Percentiles rank a stretch among this genome's conserved stretches.
phyloP scores from a whole-genome alignment of 2,888 invertebrate species.

The Patella ulyssiponensis region DNA sequence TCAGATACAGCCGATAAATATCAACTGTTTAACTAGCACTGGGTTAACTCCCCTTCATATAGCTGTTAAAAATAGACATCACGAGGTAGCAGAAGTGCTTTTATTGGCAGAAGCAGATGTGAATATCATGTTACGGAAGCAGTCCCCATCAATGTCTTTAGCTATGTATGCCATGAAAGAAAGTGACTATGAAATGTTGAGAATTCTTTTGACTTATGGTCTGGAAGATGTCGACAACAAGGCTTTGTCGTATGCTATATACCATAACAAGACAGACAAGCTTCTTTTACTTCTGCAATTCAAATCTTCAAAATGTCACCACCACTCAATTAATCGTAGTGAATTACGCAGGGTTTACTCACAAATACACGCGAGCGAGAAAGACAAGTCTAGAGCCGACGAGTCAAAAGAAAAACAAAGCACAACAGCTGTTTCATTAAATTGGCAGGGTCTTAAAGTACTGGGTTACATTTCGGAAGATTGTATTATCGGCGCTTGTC shows the following conservation, averaged over 20 bases:
- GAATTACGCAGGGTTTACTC: slow-evolving; percentile 76
- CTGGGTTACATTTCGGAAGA: slow-evolving; percentile 79
- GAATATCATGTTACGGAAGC: slow-evolving; percentile 78
- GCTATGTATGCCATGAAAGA: slow-evolving; percentile 82
- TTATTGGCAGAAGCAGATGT: slow-evolving; percentile 87
- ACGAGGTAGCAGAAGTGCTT: slow-evolving; percentile 82
- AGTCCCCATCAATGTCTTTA: slow-evolving; percentile 47
- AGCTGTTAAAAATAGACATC: slow-evolving; percentile 61
- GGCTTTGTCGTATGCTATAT: slow-evolving; percentile 84
- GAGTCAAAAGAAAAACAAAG: slow-evolving; percentile 46
- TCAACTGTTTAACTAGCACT: slow-evolving; percentile 38
- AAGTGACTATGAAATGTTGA: slow-evolving; percentile 81
- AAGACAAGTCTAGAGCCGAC: slow-evolving; percentile 75
- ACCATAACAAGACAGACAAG: slow-evolving; percentile 80
- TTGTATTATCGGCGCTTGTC: slow-evolving; percentile 88
- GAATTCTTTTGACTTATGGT: slow-evolving; percentile 83
- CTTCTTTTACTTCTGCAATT: slow-evolving; percentile 86
- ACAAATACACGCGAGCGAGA: slow-evolving; percentile 6
- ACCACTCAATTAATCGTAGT: slow-evolving; percentile 92
- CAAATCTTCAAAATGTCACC: slow-evolving; percentile 86
- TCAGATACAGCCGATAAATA: slow-evolving; percentile 31
- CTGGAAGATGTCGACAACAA: slow-evolving; percentile 88
- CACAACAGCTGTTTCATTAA: slow-evolving; percentile 80
- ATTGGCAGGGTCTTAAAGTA: slow-evolving; percentile 87
- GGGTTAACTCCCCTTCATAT: slow-evolving; percentile 60